Evolutionary conservation across 2,797 vertebrate genomes (phyloP), one percentile per base, ranked within the genome.

Genomic region (Sebastes minor): DNA sequence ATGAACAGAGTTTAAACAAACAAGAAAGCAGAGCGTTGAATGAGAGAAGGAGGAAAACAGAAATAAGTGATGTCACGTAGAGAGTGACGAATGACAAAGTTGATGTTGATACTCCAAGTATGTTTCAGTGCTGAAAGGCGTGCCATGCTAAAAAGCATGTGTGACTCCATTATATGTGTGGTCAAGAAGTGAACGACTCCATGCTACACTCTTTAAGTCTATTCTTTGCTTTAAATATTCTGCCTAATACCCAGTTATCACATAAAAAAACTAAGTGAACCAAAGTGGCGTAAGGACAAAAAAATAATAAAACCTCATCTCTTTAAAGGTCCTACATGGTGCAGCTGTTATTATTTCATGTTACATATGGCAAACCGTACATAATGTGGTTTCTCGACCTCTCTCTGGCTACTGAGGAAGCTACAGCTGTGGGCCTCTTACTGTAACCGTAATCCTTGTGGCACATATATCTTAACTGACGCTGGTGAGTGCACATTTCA

Each of bases 1-100:
- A 90, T 82, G 90, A 91, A 81, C 90, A 88, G 79, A 91, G 88
- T 92, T 94, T 91, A 94, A 95, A 93, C 92, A 94, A 94, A 93
- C 92, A 91, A 67, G 32, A 90, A 92, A 74, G 88, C 76, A 49
- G 63, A 83, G 88, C 53, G 86, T 79, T 87, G 93, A 94, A 80
- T 84, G 89, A 92, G 66, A 65, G 69, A 42, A 78, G 70, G 75
- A 85, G 76, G 79, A 80, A 91, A 88, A 84, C 65, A 88, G 86
- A 89, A 91, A 92, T 55, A 90, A 87, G 80, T 89, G 88, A 95
- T 86, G 87, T 93, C 90, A 91, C 67, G 16, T 63, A 68, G 79
- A 91, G 85, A 83, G 90, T 86, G 91, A 89, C 20, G 78, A 92
- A 78, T 79, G 93, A 91, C 61, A 68, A 73, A 82, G 23, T 35